Conservation (phyloP, 2,888 invertebrate species). For the Pseudococcus longispinus region DNA sequence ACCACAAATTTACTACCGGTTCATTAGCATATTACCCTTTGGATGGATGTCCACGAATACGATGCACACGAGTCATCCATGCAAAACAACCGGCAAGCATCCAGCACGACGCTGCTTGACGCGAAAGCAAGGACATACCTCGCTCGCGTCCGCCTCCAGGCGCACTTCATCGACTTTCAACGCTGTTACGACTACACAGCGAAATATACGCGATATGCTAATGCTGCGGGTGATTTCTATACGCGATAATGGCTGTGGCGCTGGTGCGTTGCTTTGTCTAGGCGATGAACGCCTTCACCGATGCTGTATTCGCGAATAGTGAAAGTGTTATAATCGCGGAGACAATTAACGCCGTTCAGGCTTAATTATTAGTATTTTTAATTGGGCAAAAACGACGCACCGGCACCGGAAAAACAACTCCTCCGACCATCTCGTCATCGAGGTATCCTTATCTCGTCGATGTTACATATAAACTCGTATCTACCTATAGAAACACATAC, state of each 20-base stretch:
- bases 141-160: neutral
- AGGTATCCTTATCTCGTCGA: neutral
- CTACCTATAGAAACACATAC: no score
- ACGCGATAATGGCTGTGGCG: neutral
- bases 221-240: conserved; percentile 15
- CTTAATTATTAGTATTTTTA: conserved; percentile 18
- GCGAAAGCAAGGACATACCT: neutral
- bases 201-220: neutral
- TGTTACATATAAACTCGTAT: no score
- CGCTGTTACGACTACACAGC: neutral
- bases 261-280: conserved; percentile 14
- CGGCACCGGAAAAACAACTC: neutral
- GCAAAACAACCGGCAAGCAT: neutral
- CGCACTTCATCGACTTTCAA: neutral
- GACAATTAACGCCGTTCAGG: conserved; percentile 18
- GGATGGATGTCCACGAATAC: neutral
- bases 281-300: neutral
- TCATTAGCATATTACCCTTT: conserved; percentile 26
- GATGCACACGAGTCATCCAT: neutral
- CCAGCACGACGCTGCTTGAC: neutral
- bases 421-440: neutral
- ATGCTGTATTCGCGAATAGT: neutral
- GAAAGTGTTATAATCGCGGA: conserved; percentile 15
- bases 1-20: neutral
- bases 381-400: neutral